Evolutionary conservation across 1,140 invertebrate species (phyloP).

Genomic region (Sycophila sp.): DNA sequence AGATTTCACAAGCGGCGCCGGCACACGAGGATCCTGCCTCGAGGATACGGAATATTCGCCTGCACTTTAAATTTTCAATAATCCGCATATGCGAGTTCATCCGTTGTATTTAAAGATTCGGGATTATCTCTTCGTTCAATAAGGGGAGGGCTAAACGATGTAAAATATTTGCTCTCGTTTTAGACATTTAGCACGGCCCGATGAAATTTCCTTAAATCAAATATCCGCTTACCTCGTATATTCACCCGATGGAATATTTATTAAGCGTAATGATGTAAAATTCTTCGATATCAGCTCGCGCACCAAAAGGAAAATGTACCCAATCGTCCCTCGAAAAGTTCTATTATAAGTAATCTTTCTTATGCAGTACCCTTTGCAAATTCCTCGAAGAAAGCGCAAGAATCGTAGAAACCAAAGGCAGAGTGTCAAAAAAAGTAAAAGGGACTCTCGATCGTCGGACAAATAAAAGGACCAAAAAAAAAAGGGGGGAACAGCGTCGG

Average conservation of each 20-base stretch:
- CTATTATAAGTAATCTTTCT: too few relatives aligned
- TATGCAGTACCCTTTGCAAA: too few relatives aligned
- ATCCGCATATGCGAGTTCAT: neutral
- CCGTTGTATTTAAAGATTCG: constrained; percentile 28
- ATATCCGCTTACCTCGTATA: neutral
- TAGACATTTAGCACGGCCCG: neutral
- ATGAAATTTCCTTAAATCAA: constrained; percentile 20
- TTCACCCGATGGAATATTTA: constrained; percentile 5
- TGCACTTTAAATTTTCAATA: constrained; percentile 30
- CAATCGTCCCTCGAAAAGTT: too few relatives aligned
- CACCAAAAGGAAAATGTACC: too few relatives aligned
- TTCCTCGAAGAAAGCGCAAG: neutral
- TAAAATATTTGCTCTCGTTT: constrained; percentile 19
- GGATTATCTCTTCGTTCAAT: constrained; percentile 21
- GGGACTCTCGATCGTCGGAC: neutral
- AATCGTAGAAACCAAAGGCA: neutral
- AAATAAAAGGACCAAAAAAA: constrained; percentile 5
- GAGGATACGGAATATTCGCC: neutral
- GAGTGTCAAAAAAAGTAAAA: neutral
- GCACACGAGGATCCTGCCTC: neutral
- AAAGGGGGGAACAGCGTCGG: neutral
- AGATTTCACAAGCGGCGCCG: constrained; percentile 12
- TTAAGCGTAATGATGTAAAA: neutral
- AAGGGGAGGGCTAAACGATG: neutral
- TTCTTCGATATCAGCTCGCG: neutral